Conservation (phyloP, 2,888 invertebrate genomes). For the Tipula vernalis region DNA sequence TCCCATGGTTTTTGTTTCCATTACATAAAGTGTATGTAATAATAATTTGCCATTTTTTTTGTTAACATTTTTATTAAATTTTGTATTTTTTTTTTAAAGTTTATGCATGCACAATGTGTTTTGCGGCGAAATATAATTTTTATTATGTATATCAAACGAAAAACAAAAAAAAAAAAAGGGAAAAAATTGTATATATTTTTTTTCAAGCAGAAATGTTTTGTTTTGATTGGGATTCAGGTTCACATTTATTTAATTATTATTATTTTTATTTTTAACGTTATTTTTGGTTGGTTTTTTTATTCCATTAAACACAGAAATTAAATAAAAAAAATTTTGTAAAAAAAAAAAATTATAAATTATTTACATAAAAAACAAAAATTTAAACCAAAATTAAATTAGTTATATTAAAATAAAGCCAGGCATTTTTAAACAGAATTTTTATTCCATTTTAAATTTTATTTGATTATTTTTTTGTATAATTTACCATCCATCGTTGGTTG, state of each 20-base stretch:
- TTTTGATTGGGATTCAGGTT: slow-evolving; percentile 8
- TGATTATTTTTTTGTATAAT: slow-evolving; percentile 4
- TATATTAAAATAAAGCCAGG: slow-evolving; percentile 5
- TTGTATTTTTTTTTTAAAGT: not conserved
- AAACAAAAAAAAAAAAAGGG: not conserved
- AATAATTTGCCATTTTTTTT: not conserved
- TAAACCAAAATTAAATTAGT: slow-evolving; percentile 6
- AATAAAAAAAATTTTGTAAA: not conserved
- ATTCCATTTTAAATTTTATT: slow-evolving; percentile 14
- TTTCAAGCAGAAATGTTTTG: not conserved
- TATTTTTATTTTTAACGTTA: not conserved
- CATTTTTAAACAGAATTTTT: slow-evolving; percentile 11
- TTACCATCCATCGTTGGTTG: slow-evolving; percentile 10
- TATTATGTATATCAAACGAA: not conserved
- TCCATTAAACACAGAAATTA: slow-evolving; percentile 7
- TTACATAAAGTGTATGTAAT: not conserved
- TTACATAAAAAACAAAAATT: not conserved
- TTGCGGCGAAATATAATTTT: not conserved
- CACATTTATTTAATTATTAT: slow-evolving; percentile 6
- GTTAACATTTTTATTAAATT: not conserved
- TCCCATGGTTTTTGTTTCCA: not conserved
- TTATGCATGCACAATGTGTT: slow-evolving; percentile 10
- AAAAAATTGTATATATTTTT: not conserved
- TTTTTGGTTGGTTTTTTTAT: slow-evolving; percentile 6
- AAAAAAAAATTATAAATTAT: not conserved